These are phyloP conservation scores for Eupithecia insigniata DNA, from an alignment of 2,888 invertebrate species.

Conservation along the genomic window DNA sequence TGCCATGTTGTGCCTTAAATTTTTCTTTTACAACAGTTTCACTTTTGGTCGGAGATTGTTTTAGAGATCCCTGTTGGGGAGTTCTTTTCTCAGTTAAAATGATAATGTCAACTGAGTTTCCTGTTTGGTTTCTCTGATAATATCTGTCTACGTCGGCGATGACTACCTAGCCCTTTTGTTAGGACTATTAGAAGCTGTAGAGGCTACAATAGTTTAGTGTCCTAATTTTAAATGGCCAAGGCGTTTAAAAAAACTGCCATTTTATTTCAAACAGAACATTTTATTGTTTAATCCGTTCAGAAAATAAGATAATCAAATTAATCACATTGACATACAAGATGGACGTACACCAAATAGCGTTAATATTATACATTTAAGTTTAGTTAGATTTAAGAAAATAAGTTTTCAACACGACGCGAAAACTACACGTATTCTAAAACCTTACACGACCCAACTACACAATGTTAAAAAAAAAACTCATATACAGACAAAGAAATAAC, in stretches of 20 bases:
- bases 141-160: not conserved
- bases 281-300: constrained; percentile 84
- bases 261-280: constrained; percentile 83
- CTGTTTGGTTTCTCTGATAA: not conserved
- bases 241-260: constrained; percentile 63
- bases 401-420: constrained; percentile 68
- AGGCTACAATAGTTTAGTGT: not conserved
- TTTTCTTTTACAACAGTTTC: constrained; percentile 34
- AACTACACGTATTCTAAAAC: constrained; percentile 70
- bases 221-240: constrained; percentile 28
- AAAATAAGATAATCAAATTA: constrained; percentile 75
- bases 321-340: constrained; percentile 83
- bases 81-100: constrained; percentile 15
- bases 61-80: constrained; percentile 1
- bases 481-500: constrained; percentile 82
- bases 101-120: constrained; percentile 12
- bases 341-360: constrained; percentile 83
- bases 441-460: constrained; percentile 78
- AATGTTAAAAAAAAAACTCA: constrained; percentile 78
- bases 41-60: constrained; percentile 27
- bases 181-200: not conserved
- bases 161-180: not conserved
- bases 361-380: constrained; percentile 74
- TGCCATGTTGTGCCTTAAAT: constrained; percentile 52
- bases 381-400: constrained; percentile 73